Evolutionary conservation across 2,888 invertebrate species (phyloP).

Genomic region (Clusia tigrina): DNA sequence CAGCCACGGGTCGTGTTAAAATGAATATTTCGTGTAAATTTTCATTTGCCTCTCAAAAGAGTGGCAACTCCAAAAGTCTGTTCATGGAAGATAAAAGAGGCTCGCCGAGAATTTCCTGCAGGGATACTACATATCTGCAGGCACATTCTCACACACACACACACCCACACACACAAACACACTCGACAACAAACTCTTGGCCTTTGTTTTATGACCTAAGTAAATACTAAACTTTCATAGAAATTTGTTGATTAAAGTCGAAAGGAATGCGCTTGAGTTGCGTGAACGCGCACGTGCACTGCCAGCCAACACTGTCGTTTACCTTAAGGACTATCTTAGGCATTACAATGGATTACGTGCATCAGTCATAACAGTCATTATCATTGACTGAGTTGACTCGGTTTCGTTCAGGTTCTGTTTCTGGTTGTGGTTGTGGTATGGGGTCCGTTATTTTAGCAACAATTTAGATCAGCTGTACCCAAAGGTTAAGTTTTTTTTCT

Average conservation of each 20-base stretch:
- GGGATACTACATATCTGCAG: too few relatives aligned
- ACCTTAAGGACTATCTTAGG: neutral
- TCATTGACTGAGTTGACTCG: neutral
- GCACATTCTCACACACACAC: too few relatives aligned
- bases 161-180: too few relatives aligned
- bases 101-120: too few relatives aligned
- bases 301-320: too few relatives aligned
- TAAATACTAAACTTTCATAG: neutral
- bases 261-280: neutral
- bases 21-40: too few relatives aligned
- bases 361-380: slow-evolving; percentile 4
- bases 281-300: neutral
- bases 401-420: neutral
- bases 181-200: neutral
- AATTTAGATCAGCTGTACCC: neutral
- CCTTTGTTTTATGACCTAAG: neutral
- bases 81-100: too few relatives aligned
- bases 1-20: too few relatives aligned
- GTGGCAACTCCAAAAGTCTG: too few relatives aligned
- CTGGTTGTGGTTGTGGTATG: neutral
- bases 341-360: neutral
- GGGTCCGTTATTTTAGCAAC: neutral
- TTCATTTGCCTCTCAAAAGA: too few relatives aligned
- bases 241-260: neutral
- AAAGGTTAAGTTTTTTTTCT: neutral